Evolutionary conservation across 2,797 vertebrate species (phyloP), one percentile per base, ranked within the genome.

Genomic region (Moxostoma hubbsi): DNA sequence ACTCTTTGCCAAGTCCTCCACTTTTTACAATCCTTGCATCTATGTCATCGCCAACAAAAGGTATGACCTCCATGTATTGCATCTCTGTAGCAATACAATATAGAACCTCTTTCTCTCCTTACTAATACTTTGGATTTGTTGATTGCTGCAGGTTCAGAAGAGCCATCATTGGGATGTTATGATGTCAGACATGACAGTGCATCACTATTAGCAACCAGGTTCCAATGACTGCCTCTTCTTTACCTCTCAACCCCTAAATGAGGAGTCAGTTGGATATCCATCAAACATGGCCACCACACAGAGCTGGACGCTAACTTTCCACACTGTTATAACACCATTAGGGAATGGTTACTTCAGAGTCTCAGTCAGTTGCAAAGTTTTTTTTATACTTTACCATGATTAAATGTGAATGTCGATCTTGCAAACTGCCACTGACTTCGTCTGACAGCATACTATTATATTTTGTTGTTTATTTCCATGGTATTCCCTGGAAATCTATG

Each of bases 1-100:
- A 15, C 94, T 99, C 1, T 99, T 99, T 1, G 97, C 97, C 81
- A 99, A 99, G 83, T 99, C 97, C 11, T 99, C 98, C 85, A 99
- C 97, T 0, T 98, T 99, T 89, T 99, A 99, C 90, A 99, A 99
- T 85, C 98, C 98, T 61, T 98, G 96, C 85, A 99, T 99, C 90
- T 99, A 99, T 74, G 97, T 98, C 0, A 87, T 95, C 68, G 96
- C 97, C 80, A 99, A 99, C 91, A 99, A 95, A 88, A 98, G 96
- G 98, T 99, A 90, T 95, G 95, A 18, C 2, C 18, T 2, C 12
- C 9, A 36, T 50, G 3, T 64, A 7, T 5, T 36, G 9, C 50
- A 64, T 4, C 12, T 64, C 12, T 64, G 2, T 45, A 7, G 18
- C 18, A 24, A 24, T 0, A 43, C n/a, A n/a, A n/a, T n/a, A n/a